A percentile compares a stretch with the other conserved stretches of the same genome.
These are phyloP conservation scores for Chroicocephalus ridibundus DNA, from an alignment of 2,113 vertebrate species.

Conservation along the genomic window DNA sequence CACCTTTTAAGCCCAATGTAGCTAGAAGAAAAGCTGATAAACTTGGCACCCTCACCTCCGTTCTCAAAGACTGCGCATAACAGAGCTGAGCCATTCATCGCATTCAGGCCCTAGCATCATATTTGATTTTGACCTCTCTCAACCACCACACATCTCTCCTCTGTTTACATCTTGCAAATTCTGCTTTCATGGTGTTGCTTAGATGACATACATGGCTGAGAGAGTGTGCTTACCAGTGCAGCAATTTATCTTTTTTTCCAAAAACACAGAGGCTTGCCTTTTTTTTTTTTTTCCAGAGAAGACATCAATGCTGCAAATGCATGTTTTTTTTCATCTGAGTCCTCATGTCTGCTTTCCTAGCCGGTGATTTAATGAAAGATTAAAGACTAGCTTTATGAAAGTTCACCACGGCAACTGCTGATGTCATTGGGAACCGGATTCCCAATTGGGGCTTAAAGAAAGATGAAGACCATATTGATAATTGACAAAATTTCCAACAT, in stretches of 20 bases:
- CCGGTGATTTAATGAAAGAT: constrained; percentile 41
- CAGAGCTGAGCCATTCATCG: neutral
- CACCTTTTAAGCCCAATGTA: neutral
- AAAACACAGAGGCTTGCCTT: neutral
- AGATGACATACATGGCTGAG: neutral
- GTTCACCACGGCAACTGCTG: constrained; percentile 59
- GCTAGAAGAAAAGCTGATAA: neutral
- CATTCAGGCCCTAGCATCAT: neutral
- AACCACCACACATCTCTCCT: neutral
- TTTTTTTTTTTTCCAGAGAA: neutral
- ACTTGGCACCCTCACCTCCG: neutral
- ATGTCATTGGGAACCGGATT: constrained; percentile 34
- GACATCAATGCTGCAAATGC: neutral
- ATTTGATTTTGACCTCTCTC: neutral
- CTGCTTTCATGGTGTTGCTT: neutral
- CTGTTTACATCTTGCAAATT: neutral
- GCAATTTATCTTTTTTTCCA: neutral
- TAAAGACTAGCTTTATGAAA: constrained; percentile 40
- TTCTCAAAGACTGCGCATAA: neutral
- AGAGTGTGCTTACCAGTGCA: neutral
- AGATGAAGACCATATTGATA: constrained; percentile 10
- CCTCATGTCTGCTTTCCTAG: constrained; percentile 9
- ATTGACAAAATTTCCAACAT: constrained; percentile 12
- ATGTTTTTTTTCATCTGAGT: neutral
- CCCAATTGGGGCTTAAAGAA: neutral